Evolutionary conservation across 1,140 invertebrate genomes (phyloP).

Genomic region (Thaumetopoea pityocampa): DNA sequence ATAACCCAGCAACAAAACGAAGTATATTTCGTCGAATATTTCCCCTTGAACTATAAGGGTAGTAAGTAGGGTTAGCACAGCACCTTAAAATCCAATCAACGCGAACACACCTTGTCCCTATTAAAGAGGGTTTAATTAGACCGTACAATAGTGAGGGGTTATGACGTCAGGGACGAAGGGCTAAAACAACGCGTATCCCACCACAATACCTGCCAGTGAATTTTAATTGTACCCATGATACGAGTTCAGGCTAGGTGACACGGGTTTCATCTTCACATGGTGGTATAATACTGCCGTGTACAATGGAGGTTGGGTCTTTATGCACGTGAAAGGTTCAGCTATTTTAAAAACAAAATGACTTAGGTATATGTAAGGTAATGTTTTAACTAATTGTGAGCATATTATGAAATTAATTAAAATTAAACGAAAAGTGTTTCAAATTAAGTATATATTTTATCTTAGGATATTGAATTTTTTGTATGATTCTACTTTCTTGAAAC

Average conservation of each 20-base stretch:
- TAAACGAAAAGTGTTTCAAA: no score
- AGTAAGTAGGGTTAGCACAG: slow-evolving; percentile 17
- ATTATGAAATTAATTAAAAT: no score
- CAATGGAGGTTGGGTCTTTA: background rate
- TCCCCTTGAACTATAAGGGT: no score
- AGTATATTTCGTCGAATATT: no score
- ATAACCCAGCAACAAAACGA: no score
- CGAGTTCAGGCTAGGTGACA: slow-evolving; percentile 11
- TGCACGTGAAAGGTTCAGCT: background rate
- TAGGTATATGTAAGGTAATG: no score
- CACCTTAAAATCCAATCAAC: slow-evolving; percentile 43
- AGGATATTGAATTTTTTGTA: no score
- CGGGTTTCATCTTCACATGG: slow-evolving; percentile 7
- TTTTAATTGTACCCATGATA: slow-evolving; percentile 26
- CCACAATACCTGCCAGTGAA: slow-evolving; percentile 21
- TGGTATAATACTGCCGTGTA: slow-evolving; percentile 9
- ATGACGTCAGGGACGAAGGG: slow-evolving; percentile 31
- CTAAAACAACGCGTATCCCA: slow-evolving; percentile 26
- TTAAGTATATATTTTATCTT: no score
- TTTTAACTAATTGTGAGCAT: no score
- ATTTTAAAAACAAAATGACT: slow-evolving; percentile 3
- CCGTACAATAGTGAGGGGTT: slow-evolving; percentile 31
- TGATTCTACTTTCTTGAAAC: no score
- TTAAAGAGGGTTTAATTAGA: slow-evolving; percentile 42
- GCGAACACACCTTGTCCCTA: slow-evolving; percentile 18